Conservation (phyloP, 1,140 invertebrate species). For the Solenopsis invicta region DNA sequence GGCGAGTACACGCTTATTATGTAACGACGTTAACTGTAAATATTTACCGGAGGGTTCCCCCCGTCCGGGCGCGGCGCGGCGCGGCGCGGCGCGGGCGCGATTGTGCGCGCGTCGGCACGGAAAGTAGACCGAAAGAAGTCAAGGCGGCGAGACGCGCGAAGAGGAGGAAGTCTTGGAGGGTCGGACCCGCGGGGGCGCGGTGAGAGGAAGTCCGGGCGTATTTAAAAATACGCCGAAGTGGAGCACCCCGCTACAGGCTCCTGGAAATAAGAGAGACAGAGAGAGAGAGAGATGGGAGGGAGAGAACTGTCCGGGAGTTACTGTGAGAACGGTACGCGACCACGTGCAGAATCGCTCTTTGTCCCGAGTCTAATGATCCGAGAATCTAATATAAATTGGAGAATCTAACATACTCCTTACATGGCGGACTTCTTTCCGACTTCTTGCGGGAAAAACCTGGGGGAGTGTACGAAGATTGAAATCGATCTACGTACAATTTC, state of each 20-base stretch:
- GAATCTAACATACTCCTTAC: background rate
- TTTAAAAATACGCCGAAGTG: slow-evolving; percentile 81
- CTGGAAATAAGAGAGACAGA: slow-evolving; percentile 63
- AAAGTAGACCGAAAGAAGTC: slow-evolving; percentile 78
- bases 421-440: background rate
- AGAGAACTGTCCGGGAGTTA: background rate
- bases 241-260: slow-evolving; percentile 74
- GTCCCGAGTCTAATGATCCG: background rate
- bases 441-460: background rate
- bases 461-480: background rate
- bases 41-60: slow-evolving; percentile 79
- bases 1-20: slow-evolving; percentile 77
- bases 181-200: slow-evolving; percentile 60
- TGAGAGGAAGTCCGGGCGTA: slow-evolving; percentile 62
- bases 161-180: slow-evolving; percentile 61
- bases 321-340: background rate
- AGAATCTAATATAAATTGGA: no score
- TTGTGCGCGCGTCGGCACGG: slow-evolving; percentile 59
- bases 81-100: slow-evolving; percentile 52
- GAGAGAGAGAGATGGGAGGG: slow-evolving; percentile 10
- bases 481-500: background rate
- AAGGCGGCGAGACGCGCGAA: slow-evolving; percentile 13
- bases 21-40: slow-evolving; percentile 84
- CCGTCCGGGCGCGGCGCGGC: no score
- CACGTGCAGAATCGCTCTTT: slow-evolving; percentile 23